Evolutionary conservation across 2,113 vertebrate genomes (phyloP).

Genomic region (Erythrocercus mccallii): DNA sequence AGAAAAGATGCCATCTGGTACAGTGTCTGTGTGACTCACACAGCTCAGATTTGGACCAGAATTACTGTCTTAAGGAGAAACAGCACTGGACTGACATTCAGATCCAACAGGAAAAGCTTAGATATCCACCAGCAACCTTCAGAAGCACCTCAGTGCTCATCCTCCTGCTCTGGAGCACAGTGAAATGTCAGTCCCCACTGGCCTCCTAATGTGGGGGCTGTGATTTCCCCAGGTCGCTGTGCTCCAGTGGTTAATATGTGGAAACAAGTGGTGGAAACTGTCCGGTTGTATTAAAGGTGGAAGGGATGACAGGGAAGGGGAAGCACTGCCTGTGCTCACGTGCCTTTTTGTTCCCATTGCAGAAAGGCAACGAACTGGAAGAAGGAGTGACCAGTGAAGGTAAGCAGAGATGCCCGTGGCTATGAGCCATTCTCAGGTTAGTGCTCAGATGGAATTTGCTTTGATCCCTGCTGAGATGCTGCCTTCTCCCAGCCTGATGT

Average conservation of each 20-base stretch:
- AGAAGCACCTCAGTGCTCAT: neutral
- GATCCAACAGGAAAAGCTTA: neutral
- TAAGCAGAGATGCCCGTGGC: conserved; percentile 44
- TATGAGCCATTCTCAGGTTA: neutral
- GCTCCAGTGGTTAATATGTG: neutral
- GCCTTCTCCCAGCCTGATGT: neutral
- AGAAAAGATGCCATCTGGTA: neutral
- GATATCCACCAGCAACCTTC: neutral
- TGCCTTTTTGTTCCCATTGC: conserved; percentile 52
- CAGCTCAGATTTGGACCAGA: neutral
- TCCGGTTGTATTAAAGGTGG: neutral
- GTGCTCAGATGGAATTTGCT: neutral
- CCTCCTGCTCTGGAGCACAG: neutral
- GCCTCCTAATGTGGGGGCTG: rapidly evolving
- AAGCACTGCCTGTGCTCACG: neutral
- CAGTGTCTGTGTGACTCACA: neutral
- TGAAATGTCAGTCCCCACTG: neutral
- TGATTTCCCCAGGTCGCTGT: neutral
- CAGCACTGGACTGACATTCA: neutral
- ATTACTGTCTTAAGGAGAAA: neutral
- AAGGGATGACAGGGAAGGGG: neutral
- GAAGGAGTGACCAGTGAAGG: conserved; percentile 99
- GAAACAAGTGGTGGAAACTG: neutral
- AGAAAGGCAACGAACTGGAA: conserved; percentile 92
- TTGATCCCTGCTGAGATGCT: neutral